Evolutionary conservation across 1,140 invertebrate genomes (phyloP).

Genomic region (Halictus rubicundus): DNA sequence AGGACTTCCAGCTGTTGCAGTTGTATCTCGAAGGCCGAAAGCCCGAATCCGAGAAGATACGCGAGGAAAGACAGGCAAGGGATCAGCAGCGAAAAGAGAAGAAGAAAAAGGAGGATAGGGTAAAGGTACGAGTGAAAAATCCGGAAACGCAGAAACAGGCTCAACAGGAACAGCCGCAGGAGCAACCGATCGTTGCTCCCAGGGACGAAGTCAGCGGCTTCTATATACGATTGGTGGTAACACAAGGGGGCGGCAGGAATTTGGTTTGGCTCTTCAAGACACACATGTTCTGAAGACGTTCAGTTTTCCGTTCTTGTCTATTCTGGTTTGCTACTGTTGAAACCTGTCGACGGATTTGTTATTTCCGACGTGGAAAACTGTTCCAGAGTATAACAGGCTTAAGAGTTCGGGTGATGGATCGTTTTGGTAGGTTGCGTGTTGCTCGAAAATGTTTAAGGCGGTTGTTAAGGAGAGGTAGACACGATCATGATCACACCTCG

Average conservation of each 20-base stretch:
- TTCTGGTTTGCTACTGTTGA: neutral
- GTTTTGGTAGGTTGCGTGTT: conserved; percentile 1
- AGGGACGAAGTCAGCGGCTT: conserved; percentile 64
- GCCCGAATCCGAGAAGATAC: neutral
- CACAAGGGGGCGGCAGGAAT: conserved; percentile 72
- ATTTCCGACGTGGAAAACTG: neutral
- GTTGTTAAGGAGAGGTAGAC: neutral
- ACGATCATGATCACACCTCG: neutral
- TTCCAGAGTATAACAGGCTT: neutral
- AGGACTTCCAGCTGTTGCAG: neutral
- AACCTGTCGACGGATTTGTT: neutral
- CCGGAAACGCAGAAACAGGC: conserved; percentile 28
- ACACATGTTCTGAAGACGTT: conserved; percentile 72
- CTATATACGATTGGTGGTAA: conserved; percentile 76
- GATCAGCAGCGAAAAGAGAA: neutral
- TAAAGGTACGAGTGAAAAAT: conserved; percentile 11
- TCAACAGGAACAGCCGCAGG: conserved; percentile 23
- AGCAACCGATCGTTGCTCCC: conserved; percentile 18
- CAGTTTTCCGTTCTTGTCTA: neutral
- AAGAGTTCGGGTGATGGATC: neutral
- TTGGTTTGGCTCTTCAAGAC: conserved; percentile 78
- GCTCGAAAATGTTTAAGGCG: conserved; percentile 7
- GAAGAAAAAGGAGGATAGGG: conserved; percentile 16
- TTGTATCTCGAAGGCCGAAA: conserved; percentile 21
- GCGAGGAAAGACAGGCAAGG: neutral